These are phyloP conservation scores for Stigmatopora nigra DNA, from an alignment of 2,113 vertebrate species.

Conservation along the genomic window DNA sequence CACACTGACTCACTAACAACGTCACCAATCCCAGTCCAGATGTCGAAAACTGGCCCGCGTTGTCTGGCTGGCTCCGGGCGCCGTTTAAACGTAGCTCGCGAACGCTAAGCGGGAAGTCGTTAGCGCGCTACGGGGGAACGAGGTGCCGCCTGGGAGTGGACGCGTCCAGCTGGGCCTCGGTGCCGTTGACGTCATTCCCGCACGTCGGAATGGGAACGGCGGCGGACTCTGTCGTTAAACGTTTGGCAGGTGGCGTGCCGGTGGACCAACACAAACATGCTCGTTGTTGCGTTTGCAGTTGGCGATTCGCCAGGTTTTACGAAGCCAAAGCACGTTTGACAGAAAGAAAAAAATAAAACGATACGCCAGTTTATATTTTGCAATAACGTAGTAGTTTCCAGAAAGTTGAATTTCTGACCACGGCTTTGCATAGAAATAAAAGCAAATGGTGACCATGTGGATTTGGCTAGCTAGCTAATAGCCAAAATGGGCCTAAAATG, in stretches of 20 bases:
- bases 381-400: too few relatives aligned
- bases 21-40: constrained; percentile 35
- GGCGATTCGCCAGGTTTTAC: background rate
- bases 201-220: constrained; percentile 9
- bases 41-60: constrained; percentile 36
- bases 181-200: constrained; percentile 15
- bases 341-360: background rate
- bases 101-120: constrained; percentile 1
- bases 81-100: background rate
- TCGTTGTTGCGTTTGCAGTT: constrained; percentile 8
- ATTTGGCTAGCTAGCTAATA: too few relatives aligned
- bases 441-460: too few relatives aligned
- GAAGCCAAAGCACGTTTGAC: background rate
- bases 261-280: constrained; percentile 4
- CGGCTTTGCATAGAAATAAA: too few relatives aligned
- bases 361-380: too few relatives aligned
- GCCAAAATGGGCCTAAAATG: too few relatives aligned
- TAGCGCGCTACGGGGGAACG: constrained; percentile 1
- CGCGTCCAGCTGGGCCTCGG: constrained; percentile 10
- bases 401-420: too few relatives aligned
- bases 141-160: constrained; percentile 10
- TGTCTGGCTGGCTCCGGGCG: background rate
- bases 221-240: background rate
- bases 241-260: constrained; percentile 26
- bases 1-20: constrained; percentile 26